Evolutionary conservation across 2,113 vertebrate genomes (phyloP).

Genomic region (Myrmecophaga tridactyla): DNA sequence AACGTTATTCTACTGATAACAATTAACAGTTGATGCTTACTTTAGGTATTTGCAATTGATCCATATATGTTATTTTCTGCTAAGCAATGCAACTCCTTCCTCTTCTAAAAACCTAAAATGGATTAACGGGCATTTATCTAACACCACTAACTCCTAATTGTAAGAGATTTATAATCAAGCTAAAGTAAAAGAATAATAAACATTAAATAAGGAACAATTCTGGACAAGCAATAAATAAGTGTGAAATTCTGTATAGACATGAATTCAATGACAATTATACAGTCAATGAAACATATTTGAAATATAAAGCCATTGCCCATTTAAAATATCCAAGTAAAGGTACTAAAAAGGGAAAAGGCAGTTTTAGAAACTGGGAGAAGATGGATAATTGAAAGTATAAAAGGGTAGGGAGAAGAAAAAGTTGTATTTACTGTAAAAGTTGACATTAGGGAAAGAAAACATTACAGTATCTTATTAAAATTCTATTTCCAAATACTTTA

Average conservation of each 20-base stretch:
- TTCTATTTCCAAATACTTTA: constrained; percentile 38
- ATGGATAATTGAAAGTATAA: neutral
- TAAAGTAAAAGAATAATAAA: neutral
- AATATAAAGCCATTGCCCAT: neutral
- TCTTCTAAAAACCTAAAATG: constrained; percentile 44
- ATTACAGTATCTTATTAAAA: neutral
- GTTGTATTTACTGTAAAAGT: neutral
- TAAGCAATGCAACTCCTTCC: neutral
- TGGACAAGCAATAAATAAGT: neutral
- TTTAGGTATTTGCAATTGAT: constrained; percentile 54
- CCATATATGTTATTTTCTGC: constrained; percentile 34
- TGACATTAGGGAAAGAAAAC: constrained; percentile 37
- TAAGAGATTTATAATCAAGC: neutral
- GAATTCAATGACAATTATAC: neutral
- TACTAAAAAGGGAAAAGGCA: neutral
- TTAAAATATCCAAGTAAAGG: neutral
- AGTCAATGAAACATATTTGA: neutral
- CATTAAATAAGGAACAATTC: neutral
- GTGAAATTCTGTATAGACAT: neutral
- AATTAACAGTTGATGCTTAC: constrained; percentile 24
- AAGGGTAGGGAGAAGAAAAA: neutral
- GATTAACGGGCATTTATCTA: neutral
- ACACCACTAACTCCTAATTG: constrained; percentile 35
- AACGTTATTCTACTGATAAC: constrained; percentile 19
- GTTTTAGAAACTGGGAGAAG: neutral